Evolutionary conservation across 1,140 invertebrate species (phyloP).

Genomic region (Drosophila cardini): DNA sequence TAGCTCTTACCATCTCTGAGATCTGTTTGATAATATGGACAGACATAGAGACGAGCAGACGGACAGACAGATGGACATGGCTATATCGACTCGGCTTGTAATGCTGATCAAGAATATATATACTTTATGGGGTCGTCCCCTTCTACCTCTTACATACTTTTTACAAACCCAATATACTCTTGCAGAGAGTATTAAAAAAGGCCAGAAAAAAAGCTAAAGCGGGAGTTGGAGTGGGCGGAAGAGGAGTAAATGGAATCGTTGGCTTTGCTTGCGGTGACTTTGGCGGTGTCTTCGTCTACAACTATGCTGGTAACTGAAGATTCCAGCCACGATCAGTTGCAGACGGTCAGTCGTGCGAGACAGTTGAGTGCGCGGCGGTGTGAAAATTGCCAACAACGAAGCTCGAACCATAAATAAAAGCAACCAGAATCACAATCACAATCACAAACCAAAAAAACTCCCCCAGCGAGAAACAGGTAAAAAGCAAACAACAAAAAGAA

Average conservation of each 20-base stretch:
- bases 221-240: constrained; percentile 3
- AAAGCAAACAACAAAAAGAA: constrained; percentile 24
- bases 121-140: too few species aligned
- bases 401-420: constrained; percentile 54
- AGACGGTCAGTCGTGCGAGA: constrained; percentile 84
- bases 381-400: constrained; percentile 63
- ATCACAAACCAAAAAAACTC: constrained; percentile 9
- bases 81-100: too few species aligned
- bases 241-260: background rate
- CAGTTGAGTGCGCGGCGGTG: constrained; percentile 83
- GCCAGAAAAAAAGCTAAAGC: constrained; percentile 26
- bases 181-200: too few species aligned
- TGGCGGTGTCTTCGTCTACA: constrained; percentile 38
- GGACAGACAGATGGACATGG: too few species aligned
- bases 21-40: too few species aligned
- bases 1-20: too few species aligned
- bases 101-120: too few species aligned
- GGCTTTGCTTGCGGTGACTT: too few species aligned
- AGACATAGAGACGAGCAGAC: too few species aligned
- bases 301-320: constrained; percentile 81
- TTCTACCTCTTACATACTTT: too few species aligned
- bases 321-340: constrained; percentile 78
- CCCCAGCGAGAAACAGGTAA: constrained; percentile 46
- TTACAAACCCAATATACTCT: too few species aligned
- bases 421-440: constrained; percentile 49